Evolutionary conservation across 2,797 vertebrate species (phyloP).

Genomic region (Craterocephalus amniculus): DNA sequence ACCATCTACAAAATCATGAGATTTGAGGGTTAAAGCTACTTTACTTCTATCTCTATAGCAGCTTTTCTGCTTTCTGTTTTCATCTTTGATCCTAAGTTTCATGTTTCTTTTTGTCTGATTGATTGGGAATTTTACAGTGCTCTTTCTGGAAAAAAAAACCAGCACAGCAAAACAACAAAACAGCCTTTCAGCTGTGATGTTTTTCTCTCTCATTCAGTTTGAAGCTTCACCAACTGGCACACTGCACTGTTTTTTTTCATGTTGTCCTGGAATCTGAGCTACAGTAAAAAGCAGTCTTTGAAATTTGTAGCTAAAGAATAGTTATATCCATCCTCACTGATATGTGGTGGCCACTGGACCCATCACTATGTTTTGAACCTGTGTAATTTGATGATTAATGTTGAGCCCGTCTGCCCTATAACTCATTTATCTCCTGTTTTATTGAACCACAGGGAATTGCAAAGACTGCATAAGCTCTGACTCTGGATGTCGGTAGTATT

Average conservation of each 20-base stretch:
- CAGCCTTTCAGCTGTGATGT: constrained; percentile 75
- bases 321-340: constrained; percentile 40
- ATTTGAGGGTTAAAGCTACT: constrained; percentile 58
- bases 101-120: constrained; percentile 71
- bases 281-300: constrained; percentile 67
- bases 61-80: constrained; percentile 49
- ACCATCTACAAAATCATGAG: constrained; percentile 57
- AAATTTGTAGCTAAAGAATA: constrained; percentile 67
- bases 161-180: constrained; percentile 58
- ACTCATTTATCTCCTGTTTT: constrained; percentile 66
- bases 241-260: constrained; percentile 62
- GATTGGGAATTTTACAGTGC: constrained; percentile 74
- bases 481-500: constrained; percentile 32
- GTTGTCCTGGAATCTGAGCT: constrained; percentile 75
- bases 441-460: constrained; percentile 64
- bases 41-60: constrained; percentile 40
- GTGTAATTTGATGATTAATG: constrained; percentile 73
- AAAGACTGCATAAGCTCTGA: constrained; percentile 54
- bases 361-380: constrained; percentile 57
- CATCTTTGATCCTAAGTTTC: constrained; percentile 60
- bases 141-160: constrained; percentile 60
- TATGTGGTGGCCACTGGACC: constrained; percentile 46
- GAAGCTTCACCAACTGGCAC: constrained; percentile 79
- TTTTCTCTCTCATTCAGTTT: constrained; percentile 74
- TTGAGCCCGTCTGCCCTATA: constrained; percentile 55